Conservation (phyloP, 2,113 vertebrate genomes). For the Melanotaenia duboulayi region DNA sequence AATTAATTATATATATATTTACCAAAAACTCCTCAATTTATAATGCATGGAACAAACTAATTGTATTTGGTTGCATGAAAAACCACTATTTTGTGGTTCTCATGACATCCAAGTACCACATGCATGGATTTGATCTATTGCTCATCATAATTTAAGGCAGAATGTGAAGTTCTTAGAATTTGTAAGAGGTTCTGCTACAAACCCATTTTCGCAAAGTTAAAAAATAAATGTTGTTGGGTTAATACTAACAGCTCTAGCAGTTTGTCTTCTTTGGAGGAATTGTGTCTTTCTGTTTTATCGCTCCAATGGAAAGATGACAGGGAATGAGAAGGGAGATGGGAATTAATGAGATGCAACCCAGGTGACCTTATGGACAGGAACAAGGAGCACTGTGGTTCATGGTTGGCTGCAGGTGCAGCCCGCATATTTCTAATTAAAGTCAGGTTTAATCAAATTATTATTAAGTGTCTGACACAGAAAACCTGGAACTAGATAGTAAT, state of each 20-base stretch:
- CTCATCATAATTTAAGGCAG: neutral
- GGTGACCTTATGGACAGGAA: slow-evolving; percentile 2
- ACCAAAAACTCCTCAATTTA: no score
- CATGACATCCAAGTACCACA: no score
- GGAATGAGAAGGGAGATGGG: slow-evolving; percentile 1
- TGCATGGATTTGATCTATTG: neutral
- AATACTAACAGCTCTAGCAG: neutral
- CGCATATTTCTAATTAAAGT: slow-evolving; percentile 25
- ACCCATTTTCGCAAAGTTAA: neutral
- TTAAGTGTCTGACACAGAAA: neutral
- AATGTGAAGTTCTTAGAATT: neutral
- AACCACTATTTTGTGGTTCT: no score
- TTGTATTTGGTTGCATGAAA: no score
- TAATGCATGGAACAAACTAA: no score
- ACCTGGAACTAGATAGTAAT: neutral
- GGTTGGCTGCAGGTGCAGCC: neutral
- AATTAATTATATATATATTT: no score
- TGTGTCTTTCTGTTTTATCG: neutral
- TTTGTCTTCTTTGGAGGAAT: neutral
- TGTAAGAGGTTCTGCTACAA: neutral
- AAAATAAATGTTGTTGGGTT: neutral
- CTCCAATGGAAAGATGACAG: slow-evolving; percentile 1
- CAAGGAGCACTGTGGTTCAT: neutral
- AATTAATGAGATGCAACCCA: slow-evolving; percentile 19
- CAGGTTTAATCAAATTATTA: neutral